Conservation (phyloP, 2,797 vertebrate species). For the Tiaroga cobitis region DNA sequence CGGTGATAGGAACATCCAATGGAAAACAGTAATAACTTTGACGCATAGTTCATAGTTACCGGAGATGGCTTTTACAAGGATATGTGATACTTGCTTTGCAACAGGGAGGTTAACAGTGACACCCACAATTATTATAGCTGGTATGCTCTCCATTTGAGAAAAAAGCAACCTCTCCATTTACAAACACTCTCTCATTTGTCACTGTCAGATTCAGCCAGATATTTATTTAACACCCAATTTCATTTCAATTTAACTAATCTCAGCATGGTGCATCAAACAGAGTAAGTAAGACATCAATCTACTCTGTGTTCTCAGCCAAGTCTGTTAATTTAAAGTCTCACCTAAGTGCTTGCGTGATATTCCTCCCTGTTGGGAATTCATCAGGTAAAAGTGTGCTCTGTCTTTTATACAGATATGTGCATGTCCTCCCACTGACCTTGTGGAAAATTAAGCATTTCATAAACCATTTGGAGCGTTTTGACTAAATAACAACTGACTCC, state of each 20-base stretch:
- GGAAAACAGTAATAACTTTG: slow-evolving; percentile 10
- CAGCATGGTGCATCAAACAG: slow-evolving; percentile 71
- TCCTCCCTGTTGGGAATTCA: slow-evolving; percentile 56
- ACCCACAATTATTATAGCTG: slow-evolving; percentile 47
- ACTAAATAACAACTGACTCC: slow-evolving; percentile 42
- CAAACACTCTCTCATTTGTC: slow-evolving; percentile 72
- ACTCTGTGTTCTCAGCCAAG: slow-evolving; percentile 59
- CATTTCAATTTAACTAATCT: slow-evolving; percentile 81
- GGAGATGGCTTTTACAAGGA: slow-evolving; percentile 50
- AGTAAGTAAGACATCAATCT: slow-evolving; percentile 66
- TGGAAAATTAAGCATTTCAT: slow-evolving; percentile 58
- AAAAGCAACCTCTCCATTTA: slow-evolving; percentile 66
- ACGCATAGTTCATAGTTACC: slow-evolving; percentile 36
- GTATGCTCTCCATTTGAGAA: slow-evolving; percentile 45
- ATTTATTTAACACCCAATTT: slow-evolving; percentile 83
- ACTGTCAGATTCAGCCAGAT: slow-evolving; percentile 75
- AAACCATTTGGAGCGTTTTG: slow-evolving; percentile 39
- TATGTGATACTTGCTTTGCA: slow-evolving; percentile 42
- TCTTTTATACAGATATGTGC: slow-evolving; percentile 36
- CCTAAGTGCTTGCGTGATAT: slow-evolving; percentile 60
- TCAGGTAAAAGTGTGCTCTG: slow-evolving; percentile 53
- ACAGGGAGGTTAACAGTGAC: slow-evolving; percentile 52
- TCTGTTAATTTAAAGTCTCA: slow-evolving; percentile 67
- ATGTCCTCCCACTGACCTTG: slow-evolving; percentile 57
- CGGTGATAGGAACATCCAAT: not conserved